A percentile compares a stretch with the other conserved stretches of the same genome.
Evolutionary conservation across 2,797 vertebrate genomes (phyloP).

Genomic region (Alcedo atthis): DNA sequence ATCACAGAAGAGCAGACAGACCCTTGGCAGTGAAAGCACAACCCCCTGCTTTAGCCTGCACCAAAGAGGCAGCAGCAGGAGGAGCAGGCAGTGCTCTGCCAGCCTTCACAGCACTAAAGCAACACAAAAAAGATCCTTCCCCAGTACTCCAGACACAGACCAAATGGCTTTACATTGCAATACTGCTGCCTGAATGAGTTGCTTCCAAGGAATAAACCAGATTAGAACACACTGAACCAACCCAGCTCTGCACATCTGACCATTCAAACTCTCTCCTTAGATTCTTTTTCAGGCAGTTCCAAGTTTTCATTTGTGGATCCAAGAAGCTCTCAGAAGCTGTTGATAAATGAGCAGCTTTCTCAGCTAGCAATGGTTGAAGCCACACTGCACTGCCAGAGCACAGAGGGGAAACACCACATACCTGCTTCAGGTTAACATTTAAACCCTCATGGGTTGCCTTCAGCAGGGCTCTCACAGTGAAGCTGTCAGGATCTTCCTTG

Average conservation of each 20-base stretch:
- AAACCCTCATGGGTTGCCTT: constrained; percentile 94
- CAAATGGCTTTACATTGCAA: background rate
- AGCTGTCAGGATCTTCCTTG: constrained; percentile 95
- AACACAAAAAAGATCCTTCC: background rate
- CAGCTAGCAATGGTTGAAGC: background rate
- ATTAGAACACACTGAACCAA: background rate
- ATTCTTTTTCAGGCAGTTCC: background rate
- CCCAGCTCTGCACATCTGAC: background rate
- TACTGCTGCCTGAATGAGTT: background rate
- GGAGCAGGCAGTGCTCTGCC: background rate
- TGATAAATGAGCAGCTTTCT: background rate
- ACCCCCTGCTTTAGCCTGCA: background rate
- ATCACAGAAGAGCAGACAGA: background rate
- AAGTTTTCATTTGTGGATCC: background rate
- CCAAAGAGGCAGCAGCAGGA: background rate
- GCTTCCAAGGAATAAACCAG: background rate
- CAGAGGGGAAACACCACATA: constrained; percentile 45
- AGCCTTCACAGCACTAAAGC: background rate
- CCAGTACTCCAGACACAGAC: background rate
- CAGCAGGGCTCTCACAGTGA: constrained; percentile 93
- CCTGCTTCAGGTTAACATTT: constrained; percentile 91
- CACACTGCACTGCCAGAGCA: background rate
- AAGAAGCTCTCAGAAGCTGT: background rate
- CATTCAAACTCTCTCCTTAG: background rate
- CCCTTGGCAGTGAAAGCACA: background rate